Percentiles rank a stretch among this genome's conserved stretches.
These are phyloP conservation scores for Amiota communis DNA, from an alignment of 2,888 invertebrate species.

Conservation along the genomic window DNA sequence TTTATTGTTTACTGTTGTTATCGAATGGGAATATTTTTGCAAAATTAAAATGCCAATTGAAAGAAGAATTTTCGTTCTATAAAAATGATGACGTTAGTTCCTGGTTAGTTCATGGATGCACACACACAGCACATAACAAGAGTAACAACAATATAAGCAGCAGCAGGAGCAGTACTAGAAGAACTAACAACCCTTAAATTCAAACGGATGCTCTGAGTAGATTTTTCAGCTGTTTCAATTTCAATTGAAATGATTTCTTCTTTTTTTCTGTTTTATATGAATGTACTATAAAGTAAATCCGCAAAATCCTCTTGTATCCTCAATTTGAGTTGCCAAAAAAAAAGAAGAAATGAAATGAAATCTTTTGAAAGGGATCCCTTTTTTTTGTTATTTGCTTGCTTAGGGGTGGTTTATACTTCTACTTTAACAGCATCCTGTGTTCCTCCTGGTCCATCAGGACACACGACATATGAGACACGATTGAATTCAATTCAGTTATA, in stretches of 20 bases:
- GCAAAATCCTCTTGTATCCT: background rate
- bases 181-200: constrained; percentile 18
- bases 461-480: too few species aligned
- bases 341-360: background rate
- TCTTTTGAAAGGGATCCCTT: background rate
- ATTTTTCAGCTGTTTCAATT: constrained; percentile 28
- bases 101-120: too few species aligned
- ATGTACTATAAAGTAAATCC: background rate
- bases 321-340: background rate
- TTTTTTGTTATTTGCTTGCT: background rate
- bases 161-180: too few species aligned
- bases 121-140: too few species aligned
- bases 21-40: too few species aligned
- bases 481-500: background rate
- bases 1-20: too few species aligned
- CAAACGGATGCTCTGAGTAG: constrained; percentile 7
- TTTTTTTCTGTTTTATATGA: background rate
- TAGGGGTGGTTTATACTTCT: background rate
- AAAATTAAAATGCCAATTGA: too few species aligned
- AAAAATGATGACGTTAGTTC: too few species aligned
- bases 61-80: too few species aligned
- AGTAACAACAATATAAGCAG: too few species aligned
- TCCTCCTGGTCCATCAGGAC: too few species aligned
- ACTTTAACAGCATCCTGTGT: background rate
- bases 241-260: background rate